These are phyloP conservation scores for Apamea anceps DNA, from an alignment of 2,888 invertebrate genomes.

Conservation along the genomic window DNA sequence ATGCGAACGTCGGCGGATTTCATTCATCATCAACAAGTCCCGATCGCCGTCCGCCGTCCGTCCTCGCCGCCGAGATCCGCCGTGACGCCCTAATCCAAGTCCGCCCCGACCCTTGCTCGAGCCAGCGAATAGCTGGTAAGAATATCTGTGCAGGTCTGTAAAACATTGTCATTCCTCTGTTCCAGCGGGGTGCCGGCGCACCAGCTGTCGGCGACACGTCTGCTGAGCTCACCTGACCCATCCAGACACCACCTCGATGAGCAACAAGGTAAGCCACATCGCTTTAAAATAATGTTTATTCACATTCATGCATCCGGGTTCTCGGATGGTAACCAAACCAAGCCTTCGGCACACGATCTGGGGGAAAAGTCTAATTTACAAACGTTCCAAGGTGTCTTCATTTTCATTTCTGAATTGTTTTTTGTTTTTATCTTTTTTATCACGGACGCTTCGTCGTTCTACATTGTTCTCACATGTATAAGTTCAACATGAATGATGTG, in stretches of 20 bases:
- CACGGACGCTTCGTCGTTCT: too few species aligned
- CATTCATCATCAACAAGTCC: too few species aligned
- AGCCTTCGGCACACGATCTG: too few species aligned
- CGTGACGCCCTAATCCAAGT: not conserved
- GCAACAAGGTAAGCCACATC: conserved; percentile 82
- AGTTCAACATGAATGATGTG: too few species aligned
- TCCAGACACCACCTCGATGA: conserved; percentile 94
- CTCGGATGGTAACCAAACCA: too few species aligned
- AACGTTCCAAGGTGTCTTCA: too few species aligned
- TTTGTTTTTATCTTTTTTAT: too few species aligned
- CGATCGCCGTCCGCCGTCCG: too few species aligned
- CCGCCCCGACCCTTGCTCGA: not conserved
- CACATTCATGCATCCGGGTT: too few species aligned
- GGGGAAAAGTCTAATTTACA: too few species aligned
- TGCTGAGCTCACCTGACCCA: conserved; percentile 95
- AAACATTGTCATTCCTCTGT: conserved; percentile 34
- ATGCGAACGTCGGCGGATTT: not conserved
- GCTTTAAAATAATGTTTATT: not conserved
- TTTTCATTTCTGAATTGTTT: too few species aligned
- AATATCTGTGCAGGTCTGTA: not conserved
- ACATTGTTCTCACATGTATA: too few species aligned
- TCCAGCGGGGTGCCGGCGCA: conserved; percentile 94
- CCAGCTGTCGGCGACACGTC: conserved; percentile 95
- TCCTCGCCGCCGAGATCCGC: not conserved
- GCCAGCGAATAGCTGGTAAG: not conserved